Conservation (phyloP, 2,113 vertebrate species). For the Morone saxatilis region DNA sequence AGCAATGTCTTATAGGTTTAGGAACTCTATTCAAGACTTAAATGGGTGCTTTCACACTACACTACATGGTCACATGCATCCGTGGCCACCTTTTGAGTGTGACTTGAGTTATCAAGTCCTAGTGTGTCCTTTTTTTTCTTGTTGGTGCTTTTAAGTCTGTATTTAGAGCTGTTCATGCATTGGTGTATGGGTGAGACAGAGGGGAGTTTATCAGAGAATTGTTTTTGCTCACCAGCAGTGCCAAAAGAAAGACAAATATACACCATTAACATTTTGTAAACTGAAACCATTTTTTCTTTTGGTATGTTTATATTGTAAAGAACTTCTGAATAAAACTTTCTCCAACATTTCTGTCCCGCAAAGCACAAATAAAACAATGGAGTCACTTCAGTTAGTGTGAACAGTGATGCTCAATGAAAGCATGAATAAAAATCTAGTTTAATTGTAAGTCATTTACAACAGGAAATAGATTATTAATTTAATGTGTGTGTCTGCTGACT, state of each 20-base stretch:
- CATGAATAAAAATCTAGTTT: not conserved
- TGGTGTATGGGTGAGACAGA: not conserved
- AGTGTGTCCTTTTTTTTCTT: not conserved
- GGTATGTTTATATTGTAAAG: not conserved
- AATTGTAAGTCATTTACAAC: constrained; percentile 4
- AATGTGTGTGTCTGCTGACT: not conserved
- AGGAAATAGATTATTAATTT: not conserved
- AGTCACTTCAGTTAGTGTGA: not conserved
- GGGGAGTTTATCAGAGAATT: not conserved
- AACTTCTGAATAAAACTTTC: not conserved
- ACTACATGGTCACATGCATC: not conserved
- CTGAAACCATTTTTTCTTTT: not conserved
- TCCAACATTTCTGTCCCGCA: not conserved
- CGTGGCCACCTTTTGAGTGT: not conserved
- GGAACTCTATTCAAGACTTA: too few relatives aligned
- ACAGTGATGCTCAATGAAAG: constrained; percentile 14
- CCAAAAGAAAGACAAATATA: too few relatives aligned
- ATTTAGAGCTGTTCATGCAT: not conserved
- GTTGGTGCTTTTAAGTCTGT: not conserved
- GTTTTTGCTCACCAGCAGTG: not conserved
- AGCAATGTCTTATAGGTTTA: too few relatives aligned
- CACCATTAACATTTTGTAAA: too few relatives aligned
- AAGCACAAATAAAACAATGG: not conserved
- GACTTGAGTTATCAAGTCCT: not conserved
- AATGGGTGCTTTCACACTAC: not conserved